Evolutionary conservation across 92 coral and sea anemone species (phyloP), one percentile per base, ranked within the genome.

Genomic region (Muricea muricata): DNA sequence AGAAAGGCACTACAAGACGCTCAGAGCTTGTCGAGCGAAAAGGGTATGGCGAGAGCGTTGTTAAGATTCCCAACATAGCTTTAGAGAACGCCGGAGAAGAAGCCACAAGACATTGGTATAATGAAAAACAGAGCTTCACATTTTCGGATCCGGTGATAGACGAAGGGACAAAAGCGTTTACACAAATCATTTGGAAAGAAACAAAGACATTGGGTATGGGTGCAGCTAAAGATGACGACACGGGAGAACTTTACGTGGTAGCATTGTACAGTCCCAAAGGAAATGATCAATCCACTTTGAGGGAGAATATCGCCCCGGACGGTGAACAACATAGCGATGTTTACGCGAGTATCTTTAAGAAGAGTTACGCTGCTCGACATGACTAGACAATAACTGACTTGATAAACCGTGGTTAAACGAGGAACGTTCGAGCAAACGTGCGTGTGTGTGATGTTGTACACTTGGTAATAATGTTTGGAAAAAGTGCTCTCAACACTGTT

Each of bases 31-130:
- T 92, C 12, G 65, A 66, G 33, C 57, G 80, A 1, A 52, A 90
- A 78, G 97, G 95, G 14, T 84, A 86, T 35, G 99, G 99, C 21
- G 99, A 96, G 68, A 96, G 93, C 80, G 96, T 96, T 11, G 99
- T 93, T 1, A 96, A 93, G 81, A 87, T 96, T 37, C 73, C 94
- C 0, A 94, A 97, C 13, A 88, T 89, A 10, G 89, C 86, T 20
- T 93, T 96, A 79, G 91, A 96, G 70, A 92, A 91, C 74, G 99
- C 99, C 32, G 99, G 99, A 8, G 85, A 89, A 37, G 97, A 89
- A 24, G 99, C 99, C 11, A 87, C 99, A 2, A 86, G 84, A 71
- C 77, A 93, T 24, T 96, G 99, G 99, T 96, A 96, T 79, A 91
- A 89, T 67, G 99, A 96, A 75, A 84, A 85, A 32, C 41, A 90